Evolutionary conservation across 1,140 invertebrate genomes (phyloP).

Genomic region (Drosophila pandora): DNA sequence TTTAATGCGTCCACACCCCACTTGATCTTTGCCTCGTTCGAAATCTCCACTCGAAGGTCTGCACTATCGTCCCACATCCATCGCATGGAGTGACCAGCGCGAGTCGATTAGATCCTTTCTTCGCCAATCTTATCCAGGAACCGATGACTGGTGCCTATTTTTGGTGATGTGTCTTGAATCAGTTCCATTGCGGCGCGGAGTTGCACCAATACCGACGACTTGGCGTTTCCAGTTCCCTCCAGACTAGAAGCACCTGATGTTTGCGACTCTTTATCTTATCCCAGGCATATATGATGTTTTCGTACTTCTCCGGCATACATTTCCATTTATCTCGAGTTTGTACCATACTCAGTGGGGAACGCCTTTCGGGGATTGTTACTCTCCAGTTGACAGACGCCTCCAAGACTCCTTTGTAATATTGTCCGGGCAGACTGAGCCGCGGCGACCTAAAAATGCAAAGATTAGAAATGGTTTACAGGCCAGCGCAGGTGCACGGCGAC

Average conservation of each 20-base stretch:
- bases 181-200: background rate
- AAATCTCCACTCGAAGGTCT: background rate
- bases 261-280: conserved; percentile 29
- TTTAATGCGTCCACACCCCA: background rate
- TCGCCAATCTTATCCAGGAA: conserved; percentile 27
- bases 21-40: conserved; percentile 19
- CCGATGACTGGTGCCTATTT: background rate
- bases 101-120: background rate
- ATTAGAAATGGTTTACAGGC: conserved; percentile 11
- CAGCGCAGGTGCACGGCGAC: background rate
- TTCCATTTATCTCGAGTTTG: conserved; percentile 28
- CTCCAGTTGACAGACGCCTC: background rate
- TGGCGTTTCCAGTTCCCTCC: background rate
- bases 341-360: background rate
- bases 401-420: too few species aligned
- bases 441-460: background rate
- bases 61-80: conserved; percentile 7
- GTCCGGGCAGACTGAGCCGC: too few species aligned
- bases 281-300: conserved; percentile 37
- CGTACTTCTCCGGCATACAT: conserved; percentile 23
- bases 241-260: conserved; percentile 12
- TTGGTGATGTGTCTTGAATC: background rate
- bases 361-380: background rate
- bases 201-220: background rate
- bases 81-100: conserved; percentile 9